Evolutionary conservation across 1,140 invertebrate species (phyloP).

Genomic region (Gryllus bimaculatus): DNA sequence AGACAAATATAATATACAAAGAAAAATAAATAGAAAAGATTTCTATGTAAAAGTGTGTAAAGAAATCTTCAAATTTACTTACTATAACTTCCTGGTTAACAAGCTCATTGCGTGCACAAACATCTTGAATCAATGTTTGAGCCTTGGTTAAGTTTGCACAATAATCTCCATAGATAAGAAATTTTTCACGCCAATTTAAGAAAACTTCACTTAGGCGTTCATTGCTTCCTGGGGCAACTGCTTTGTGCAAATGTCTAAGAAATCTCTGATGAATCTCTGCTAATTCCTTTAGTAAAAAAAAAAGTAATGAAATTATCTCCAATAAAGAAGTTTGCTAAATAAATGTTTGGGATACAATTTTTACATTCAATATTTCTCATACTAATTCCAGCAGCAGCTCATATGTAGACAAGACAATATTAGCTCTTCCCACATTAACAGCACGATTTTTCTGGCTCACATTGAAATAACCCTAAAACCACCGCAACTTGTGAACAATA

Average conservation of each 20-base stretch:
- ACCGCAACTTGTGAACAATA: too few relatives aligned
- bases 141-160: slow-evolving; percentile 83
- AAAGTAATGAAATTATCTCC: background rate
- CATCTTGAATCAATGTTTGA: slow-evolving; percentile 64
- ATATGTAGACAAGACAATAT: too few relatives aligned
- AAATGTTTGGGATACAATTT: too few relatives aligned
- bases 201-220: slow-evolving; percentile 64
- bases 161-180: slow-evolving; percentile 91
- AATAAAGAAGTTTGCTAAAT: background rate
- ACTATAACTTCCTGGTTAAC: slow-evolving; percentile 48
- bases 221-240: slow-evolving; percentile 42
- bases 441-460: too few relatives aligned
- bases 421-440: too few relatives aligned
- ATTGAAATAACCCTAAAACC: too few relatives aligned
- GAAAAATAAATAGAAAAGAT: too few relatives aligned
- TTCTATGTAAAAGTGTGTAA: too few relatives aligned
- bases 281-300: slow-evolving; percentile 52
- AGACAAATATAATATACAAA: too few relatives aligned
- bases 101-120: slow-evolving; percentile 51
- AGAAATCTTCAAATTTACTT: slow-evolving; percentile 25
- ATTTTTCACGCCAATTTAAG: slow-evolving; percentile 77
- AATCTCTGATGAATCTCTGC: slow-evolving; percentile 78
- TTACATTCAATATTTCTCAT: too few relatives aligned
- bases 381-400: too few relatives aligned
- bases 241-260: slow-evolving; percentile 64